Percentiles rank a stretch among this genome's conserved stretches.
These are phyloP conservation scores for Agriopis marginaria DNA, from an alignment of 2,888 invertebrate genomes.

Conservation along the genomic window DNA sequence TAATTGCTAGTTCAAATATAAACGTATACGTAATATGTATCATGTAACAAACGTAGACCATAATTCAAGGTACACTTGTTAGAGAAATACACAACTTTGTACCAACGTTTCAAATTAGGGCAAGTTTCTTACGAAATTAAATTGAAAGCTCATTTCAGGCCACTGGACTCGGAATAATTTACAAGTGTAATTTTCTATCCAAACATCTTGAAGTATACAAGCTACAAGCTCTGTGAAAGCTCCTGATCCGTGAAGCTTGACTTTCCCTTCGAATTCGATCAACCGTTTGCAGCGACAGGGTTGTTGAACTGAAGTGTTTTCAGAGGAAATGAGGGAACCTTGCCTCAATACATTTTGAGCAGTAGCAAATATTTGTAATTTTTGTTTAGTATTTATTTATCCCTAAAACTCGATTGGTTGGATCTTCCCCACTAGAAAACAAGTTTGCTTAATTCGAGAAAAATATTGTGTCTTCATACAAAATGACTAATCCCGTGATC, in stretches of 20 bases:
- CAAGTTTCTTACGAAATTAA: conserved; percentile 3
- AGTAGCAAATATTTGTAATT: conserved; percentile 8
- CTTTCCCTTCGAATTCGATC: conserved; percentile 38
- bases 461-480: too few relatives aligned
- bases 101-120: conserved; percentile 1
- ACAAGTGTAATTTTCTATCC: conserved; percentile 17
- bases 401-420: too few relatives aligned
- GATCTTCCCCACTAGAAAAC: too few relatives aligned
- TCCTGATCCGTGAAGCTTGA: conserved; percentile 31
- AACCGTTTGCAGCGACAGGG: conserved; percentile 32
- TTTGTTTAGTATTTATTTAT: background rate
- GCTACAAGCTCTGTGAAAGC: conserved; percentile 15
- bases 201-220: conserved; percentile 22
- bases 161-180: conserved; percentile 9
- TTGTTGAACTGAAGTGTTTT: conserved; percentile 33
- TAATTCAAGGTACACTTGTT: background rate
- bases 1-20: too few relatives aligned
- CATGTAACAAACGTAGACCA: background rate
- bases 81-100: background rate
- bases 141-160: conserved; percentile 7
- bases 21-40: too few relatives aligned
- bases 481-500: too few relatives aligned
- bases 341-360: conserved; percentile 1
- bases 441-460: too few relatives aligned
- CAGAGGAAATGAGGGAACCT: conserved; percentile 17